phyloP scores from a whole-genome alignment of 2,113 vertebrate species.

The Coturnix japonica region DNA sequence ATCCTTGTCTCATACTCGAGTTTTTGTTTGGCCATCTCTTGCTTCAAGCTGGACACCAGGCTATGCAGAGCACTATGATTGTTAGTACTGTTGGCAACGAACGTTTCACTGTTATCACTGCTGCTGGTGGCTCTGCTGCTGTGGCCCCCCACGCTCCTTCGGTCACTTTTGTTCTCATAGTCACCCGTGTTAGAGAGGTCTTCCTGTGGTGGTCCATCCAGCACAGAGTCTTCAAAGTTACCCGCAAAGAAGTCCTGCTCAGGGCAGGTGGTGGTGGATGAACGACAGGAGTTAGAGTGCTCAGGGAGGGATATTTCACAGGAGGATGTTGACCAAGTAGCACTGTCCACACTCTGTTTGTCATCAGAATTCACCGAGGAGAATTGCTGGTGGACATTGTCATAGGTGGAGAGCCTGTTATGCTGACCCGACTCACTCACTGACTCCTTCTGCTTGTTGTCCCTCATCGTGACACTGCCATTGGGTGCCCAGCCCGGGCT shows the following conservation, averaged over 20 bases:
- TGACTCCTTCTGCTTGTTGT: slow-evolving; percentile 82
- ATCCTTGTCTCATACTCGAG: slow-evolving; percentile 93
- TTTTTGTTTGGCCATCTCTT: slow-evolving; percentile 97
- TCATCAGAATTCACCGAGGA: slow-evolving; percentile 87
- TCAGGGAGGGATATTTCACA: slow-evolving; percentile 97
- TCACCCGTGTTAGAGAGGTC: slow-evolving; percentile 76
- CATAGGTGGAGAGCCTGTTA: slow-evolving; percentile 95
- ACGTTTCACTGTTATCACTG: slow-evolving; percentile 89
- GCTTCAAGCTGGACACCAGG: slow-evolving; percentile 93
- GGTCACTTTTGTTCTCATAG: slow-evolving; percentile 81
- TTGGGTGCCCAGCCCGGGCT: slow-evolving; percentile 85
- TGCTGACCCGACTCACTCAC: slow-evolving; percentile 80
- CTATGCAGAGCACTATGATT: slow-evolving; percentile 94
- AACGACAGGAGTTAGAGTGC: slow-evolving; percentile 93
- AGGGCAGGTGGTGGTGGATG: slow-evolving; percentile 95
- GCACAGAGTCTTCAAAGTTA: slow-evolving; percentile 86
- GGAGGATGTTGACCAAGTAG: slow-evolving; percentile 98
- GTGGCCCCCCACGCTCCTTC: slow-evolving; percentile 78
- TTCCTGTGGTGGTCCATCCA: slow-evolving; percentile 81
- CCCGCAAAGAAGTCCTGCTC: slow-evolving; percentile 91
- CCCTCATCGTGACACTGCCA: slow-evolving; percentile 88
- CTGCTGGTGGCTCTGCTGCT: slow-evolving; percentile 89
- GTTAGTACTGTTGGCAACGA: slow-evolving; percentile 78
- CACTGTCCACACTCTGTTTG: slow-evolving; percentile 97
- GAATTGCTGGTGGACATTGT: slow-evolving; percentile 94